These are phyloP conservation scores for Dipodomys stephensi DNA, from an alignment of 2,113 vertebrate genomes.

Conservation along the genomic window DNA sequence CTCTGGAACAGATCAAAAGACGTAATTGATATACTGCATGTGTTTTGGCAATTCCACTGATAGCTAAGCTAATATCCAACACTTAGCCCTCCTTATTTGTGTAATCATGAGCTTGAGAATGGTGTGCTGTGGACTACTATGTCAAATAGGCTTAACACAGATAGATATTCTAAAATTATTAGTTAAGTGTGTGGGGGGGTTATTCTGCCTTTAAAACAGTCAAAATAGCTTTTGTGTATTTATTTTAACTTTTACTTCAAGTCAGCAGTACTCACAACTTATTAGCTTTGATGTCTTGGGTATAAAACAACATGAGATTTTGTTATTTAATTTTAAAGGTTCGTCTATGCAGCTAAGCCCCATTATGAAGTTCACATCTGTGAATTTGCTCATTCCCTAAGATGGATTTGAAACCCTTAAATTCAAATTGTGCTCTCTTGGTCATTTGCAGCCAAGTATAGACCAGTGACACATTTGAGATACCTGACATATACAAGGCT, in stretches of 20 bases:
- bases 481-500: rapidly evolving
- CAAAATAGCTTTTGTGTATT: neutral
- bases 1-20: neutral
- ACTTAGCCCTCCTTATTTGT: neutral
- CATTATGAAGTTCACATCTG: neutral
- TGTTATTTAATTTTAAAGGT: neutral
- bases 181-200: neutral
- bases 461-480: neutral
- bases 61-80: neutral
- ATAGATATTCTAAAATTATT: neutral
- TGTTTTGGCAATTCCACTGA: neutral
- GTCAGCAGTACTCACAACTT: neutral
- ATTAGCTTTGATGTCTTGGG: neutral
- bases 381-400: neutral
- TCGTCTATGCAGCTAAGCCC: neutral
- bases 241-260: slow-evolving; percentile 3
- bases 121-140: neutral
- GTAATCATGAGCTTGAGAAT: neutral
- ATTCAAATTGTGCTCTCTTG: neutral
- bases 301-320: neutral
- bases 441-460: neutral
- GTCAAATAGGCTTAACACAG: neutral
- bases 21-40: neutral
- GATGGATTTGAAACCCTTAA: neutral
- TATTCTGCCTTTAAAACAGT: neutral